Base-by-base conservation (phyloP, 2,113 vertebrate genomes). In the Albula glossodonta region DNA sequence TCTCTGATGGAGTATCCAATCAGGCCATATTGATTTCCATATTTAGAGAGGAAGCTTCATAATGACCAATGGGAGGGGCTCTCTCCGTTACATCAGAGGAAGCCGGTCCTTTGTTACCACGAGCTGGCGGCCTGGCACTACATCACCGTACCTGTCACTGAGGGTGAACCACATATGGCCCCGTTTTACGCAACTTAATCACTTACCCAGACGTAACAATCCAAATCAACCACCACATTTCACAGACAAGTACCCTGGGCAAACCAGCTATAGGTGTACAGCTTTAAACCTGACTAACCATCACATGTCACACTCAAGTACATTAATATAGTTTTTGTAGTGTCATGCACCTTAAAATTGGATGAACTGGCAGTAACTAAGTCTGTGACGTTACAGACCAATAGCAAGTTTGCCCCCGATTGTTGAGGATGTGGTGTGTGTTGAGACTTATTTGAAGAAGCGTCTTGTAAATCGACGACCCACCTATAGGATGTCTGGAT, bases 11-110 rank as follows among this genome's bases (percentile, higher is more conserved):
- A 74, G 70, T 10, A 74, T n/a, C 70, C 70, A 31, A 74, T 74
- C 70, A 10, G 70, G 70, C 22, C 70, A n/a, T 74, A 74, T 74
- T 13, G 70, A 74, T 74, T 74, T 74, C 70, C 70, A 74, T 74
- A 74, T 74, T 74, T 74, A 31, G 70, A n/a, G 25, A 9, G 22
- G 70, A 74, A 74, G 70, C n/a, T 74, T 74, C 70, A 74, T 22
- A 2, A n/a, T n/a, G 8, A n/a, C 70, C 70, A 31, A n/a, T 8
- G 5, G 1, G 22, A 31, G 70, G 2, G n/a, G n/a, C 22, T 8
- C n/a, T 31, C 70, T 74, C 70, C 70, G 31, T 74, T 74, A 74
- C 70, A 74, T 74, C 70, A 74, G 70, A 22, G 4, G 70, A 2
- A n/a, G 70, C 22, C 70, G 2, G 9, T 9, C 70, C 70, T 22